phyloP scores from a whole-genome alignment of 2,797 vertebrate genomes.

The Sarcophilus harrisii region DNA sequence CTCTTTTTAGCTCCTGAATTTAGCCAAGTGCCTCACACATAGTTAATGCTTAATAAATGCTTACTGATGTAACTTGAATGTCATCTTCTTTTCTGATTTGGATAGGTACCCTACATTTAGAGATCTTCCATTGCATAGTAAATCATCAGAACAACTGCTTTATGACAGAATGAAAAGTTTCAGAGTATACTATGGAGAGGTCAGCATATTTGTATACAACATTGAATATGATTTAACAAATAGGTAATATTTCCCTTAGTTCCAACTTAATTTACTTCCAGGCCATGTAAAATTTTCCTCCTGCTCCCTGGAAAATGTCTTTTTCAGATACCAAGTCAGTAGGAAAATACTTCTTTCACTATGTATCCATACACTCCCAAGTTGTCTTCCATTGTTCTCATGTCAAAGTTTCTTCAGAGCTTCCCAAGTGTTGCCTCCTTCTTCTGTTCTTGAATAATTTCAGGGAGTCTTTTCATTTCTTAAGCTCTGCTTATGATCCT shows the following conservation, averaged over 20 bases:
- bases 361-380: neutral
- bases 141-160: neutral
- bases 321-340: neutral
- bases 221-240: neutral
- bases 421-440: neutral
- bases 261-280: neutral
- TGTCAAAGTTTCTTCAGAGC: neutral
- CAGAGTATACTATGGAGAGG: neutral
- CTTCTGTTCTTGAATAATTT: neutral
- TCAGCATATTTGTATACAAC: neutral
- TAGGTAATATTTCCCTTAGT: neutral
- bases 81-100: neutral
- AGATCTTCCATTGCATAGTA: neutral
- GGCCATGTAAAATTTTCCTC: neutral
- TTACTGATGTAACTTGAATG: constrained; percentile 16
- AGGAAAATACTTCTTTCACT: neutral
- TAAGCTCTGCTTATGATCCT: neutral
- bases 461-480: neutral
- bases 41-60: neutral
- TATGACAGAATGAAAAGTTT: neutral
- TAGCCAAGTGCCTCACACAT: neutral
- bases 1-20: neutral
- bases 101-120: neutral
- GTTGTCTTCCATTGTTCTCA: neutral
- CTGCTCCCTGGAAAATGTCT: neutral